phyloP scores from a whole-genome alignment of 2,113 vertebrate species.

The Notarius quadriscutis region DNA sequence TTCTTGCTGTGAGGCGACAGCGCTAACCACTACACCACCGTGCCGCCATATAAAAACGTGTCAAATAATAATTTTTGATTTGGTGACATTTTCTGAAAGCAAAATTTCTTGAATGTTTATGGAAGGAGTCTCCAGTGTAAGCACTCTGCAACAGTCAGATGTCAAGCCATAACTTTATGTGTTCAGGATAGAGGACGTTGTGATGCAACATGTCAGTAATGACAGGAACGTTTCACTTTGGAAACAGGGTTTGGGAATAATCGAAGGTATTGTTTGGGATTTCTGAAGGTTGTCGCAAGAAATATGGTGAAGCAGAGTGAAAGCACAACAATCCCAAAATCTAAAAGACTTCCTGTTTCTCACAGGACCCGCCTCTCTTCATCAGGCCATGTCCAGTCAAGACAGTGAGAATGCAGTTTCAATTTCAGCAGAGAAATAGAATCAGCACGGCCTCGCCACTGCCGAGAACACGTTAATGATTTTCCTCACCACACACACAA shows the following conservation, averaged over 20 bases:
- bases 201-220: neutral
- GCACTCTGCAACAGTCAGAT: neutral
- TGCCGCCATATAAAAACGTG: neutral
- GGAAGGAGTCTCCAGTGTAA: neutral
- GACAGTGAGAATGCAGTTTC: conserved; percentile 34
- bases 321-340: neutral
- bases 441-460: conserved; percentile 18
- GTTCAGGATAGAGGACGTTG: neutral
- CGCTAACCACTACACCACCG: too few species aligned
- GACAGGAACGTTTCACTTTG: neutral
- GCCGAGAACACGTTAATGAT: conserved; percentile 49
- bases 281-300: neutral
- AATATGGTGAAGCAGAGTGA: conserved; percentile 4
- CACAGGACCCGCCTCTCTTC: conserved; percentile 20
- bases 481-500: conserved; percentile 27
- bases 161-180: neutral
- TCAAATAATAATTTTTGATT: neutral
- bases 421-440: conserved; percentile 50
- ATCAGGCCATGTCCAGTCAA: neutral
- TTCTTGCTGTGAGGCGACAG: too few species aligned
- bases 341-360: conserved; percentile 30
- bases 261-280: neutral
- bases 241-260: neutral
- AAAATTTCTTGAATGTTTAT: neutral
- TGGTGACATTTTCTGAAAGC: neutral